A percentile compares a stretch with the other conserved stretches of the same genome.
These are phyloP conservation scores for Clangula hyemalis DNA, from an alignment of 2,797 vertebrate genomes.

Conservation along the genomic window DNA sequence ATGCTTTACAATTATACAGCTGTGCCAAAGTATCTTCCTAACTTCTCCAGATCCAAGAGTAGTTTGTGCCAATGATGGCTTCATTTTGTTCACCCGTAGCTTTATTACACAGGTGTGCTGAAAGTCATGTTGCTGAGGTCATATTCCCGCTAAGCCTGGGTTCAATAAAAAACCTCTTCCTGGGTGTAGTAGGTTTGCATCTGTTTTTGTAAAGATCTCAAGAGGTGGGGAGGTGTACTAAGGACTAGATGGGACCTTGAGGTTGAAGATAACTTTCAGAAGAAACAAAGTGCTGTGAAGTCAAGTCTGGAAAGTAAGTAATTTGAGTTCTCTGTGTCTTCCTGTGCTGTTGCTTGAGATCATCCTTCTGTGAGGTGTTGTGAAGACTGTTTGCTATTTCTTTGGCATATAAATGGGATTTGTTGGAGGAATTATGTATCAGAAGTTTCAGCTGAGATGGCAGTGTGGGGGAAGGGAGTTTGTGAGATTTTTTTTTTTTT, in stretches of 20 bases:
- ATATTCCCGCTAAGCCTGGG: rapidly evolving
- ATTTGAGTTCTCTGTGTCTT: neutral
- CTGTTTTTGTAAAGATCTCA: neutral
- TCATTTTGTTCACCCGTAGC: neutral
- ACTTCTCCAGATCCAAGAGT: neutral
- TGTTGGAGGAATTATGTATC: neutral
- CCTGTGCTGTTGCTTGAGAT: neutral
- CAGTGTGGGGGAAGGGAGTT: neutral
- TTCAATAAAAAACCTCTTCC: neutral
- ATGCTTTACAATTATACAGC: neutral
- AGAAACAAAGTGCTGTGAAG: neutral
- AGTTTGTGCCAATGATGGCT: neutral
- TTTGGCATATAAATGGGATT: neutral
- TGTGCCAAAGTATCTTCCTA: neutral
- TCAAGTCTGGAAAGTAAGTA: neutral
- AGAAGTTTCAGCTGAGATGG: neutral
- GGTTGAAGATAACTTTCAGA: neutral
- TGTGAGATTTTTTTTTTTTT: neutral
- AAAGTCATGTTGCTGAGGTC: neutral
- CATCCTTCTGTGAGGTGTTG: neutral
- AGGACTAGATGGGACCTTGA: neutral
- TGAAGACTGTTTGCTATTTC: neutral
- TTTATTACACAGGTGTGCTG: neutral
- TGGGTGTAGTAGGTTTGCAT: rapidly evolving
- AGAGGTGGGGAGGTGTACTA: neutral